Percentiles rank a stretch among this genome's conserved stretches.
phyloP scores from a whole-genome alignment of 37 sponge, comb jelly and placozoan genomes.

The Hormiphora californensis region DNA sequence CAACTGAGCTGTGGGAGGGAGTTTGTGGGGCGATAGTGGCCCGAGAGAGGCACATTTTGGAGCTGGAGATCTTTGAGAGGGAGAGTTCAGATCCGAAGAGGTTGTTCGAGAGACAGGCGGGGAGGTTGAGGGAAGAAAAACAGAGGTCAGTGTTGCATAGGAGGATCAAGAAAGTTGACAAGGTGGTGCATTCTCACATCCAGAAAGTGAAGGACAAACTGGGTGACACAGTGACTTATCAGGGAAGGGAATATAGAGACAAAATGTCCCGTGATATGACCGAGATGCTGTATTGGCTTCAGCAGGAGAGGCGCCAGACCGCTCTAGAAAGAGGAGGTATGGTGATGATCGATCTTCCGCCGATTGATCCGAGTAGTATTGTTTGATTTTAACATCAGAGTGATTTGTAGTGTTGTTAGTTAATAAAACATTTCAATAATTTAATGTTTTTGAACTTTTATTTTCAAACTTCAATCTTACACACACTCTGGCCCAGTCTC shows the following conservation, averaged over 20 bases:
- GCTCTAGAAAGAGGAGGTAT: slow-evolving; percentile 19
- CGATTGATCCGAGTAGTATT: neutral
- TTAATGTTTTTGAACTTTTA: too few species aligned
- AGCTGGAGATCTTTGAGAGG: slow-evolving; percentile 74
- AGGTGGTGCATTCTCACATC: neutral
- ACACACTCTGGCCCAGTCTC: too few species aligned
- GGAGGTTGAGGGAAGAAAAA: slow-evolving; percentile 71
- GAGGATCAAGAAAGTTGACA: slow-evolving; percentile 51
- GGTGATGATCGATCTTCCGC: slow-evolving; percentile 44
- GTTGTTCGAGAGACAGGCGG: slow-evolving; percentile 64
- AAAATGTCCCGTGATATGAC: slow-evolving; percentile 77
- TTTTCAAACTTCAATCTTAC: too few species aligned
- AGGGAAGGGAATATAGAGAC: slow-evolving; percentile 78
- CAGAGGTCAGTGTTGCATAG: slow-evolving; percentile 60
- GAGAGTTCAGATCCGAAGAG: slow-evolving; percentile 75
- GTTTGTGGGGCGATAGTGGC: slow-evolving; percentile 60
- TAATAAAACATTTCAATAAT: neutral
- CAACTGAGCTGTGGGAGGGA: slow-evolving; percentile 66
- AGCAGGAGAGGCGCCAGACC: slow-evolving; percentile 69
- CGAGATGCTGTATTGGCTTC: slow-evolving; percentile 90
- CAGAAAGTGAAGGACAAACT: slow-evolving; percentile 7
- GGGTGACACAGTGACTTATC: slow-evolving; percentile 57
- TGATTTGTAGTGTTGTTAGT: neutral
- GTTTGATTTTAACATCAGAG: neutral
- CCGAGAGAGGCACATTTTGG: slow-evolving; percentile 61